Percentiles rank a stretch among this genome's conserved stretches.
phyloP scores from a whole-genome alignment of 1,140 invertebrate genomes.

The Lamellibrachia luymesi region DNA sequence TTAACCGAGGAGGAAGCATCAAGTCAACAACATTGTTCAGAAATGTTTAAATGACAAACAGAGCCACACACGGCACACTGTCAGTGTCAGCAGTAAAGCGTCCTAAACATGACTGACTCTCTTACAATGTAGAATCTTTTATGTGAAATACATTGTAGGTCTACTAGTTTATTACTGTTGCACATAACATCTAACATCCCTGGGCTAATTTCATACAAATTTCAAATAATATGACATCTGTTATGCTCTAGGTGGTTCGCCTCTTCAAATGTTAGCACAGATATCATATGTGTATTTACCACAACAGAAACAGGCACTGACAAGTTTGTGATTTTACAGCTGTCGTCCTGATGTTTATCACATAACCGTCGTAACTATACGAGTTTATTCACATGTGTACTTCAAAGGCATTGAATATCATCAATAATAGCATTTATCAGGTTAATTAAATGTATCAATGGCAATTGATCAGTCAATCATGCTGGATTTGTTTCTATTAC shows the following conservation, averaged over 20 bases:
- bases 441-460: neutral
- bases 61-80: too few relatives aligned
- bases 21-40: too few relatives aligned
- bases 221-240: neutral
- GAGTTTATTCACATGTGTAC: neutral
- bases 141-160: too few relatives aligned
- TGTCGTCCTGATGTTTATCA: neutral
- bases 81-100: too few relatives aligned
- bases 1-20: too few relatives aligned
- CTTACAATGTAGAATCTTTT: too few relatives aligned
- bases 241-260: neutral
- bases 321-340: neutral
- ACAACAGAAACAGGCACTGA: neutral
- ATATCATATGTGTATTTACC: neutral
- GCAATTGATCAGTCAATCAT: neutral
- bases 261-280: neutral
- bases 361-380: neutral
- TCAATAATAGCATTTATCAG: neutral
- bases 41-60: too few relatives aligned
- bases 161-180: too few relatives aligned
- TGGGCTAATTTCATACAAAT: neutral
- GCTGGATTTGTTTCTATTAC: neutral
- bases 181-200: neutral
- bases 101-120: too few relatives aligned
- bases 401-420: neutral